These are phyloP conservation scores for Characodon lateralis DNA, from an alignment of 2,797 vertebrate genomes.

Conservation along the genomic window DNA sequence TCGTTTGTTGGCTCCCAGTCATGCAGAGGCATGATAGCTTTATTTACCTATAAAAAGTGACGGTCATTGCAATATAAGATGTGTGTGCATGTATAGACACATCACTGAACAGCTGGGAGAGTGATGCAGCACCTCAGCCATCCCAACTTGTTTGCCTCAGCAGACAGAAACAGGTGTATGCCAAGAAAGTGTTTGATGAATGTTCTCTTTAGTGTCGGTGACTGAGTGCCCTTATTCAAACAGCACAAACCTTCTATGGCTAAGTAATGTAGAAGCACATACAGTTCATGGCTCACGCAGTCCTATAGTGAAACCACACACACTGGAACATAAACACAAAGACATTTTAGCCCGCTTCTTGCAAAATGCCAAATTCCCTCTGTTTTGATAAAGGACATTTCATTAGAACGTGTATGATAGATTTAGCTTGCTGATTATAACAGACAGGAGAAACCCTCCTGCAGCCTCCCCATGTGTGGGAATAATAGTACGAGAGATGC, in stretches of 20 bases:
- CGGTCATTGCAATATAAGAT: slow-evolving; percentile 51
- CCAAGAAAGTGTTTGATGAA: slow-evolving; percentile 76
- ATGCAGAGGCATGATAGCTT: slow-evolving; percentile 32
- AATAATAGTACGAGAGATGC: slow-evolving; percentile 20
- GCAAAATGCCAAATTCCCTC: slow-evolving; percentile 11
- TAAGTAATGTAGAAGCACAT: slow-evolving; percentile 67
- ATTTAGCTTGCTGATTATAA: slow-evolving; percentile 55
- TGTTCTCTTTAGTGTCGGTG: slow-evolving; percentile 78
- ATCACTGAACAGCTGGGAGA: slow-evolving; percentile 67
- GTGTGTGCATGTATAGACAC: slow-evolving; percentile 29
- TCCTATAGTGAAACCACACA: slow-evolving; percentile 39
- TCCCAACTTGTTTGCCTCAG: slow-evolving; percentile 73
- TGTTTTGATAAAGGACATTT: slow-evolving; percentile 24
- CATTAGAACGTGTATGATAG: slow-evolving; percentile 33
- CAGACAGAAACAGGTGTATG: slow-evolving; percentile 80
- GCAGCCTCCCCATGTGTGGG: slow-evolving; percentile 20
- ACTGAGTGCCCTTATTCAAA: slow-evolving; percentile 80
- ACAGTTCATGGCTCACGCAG: slow-evolving; percentile 69
- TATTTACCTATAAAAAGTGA: slow-evolving; percentile 63
- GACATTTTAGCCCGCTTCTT: slow-evolving; percentile 9
- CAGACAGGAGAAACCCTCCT: slow-evolving; percentile 44
- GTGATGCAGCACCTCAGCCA: slow-evolving; percentile 66
- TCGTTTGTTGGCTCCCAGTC: slow-evolving; percentile 25
- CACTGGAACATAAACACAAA: not conserved
- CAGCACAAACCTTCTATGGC: slow-evolving; percentile 73